These are phyloP conservation scores for Myotis planiceps DNA, from an alignment of 2,797 vertebrate species.

Conservation along the genomic window DNA sequence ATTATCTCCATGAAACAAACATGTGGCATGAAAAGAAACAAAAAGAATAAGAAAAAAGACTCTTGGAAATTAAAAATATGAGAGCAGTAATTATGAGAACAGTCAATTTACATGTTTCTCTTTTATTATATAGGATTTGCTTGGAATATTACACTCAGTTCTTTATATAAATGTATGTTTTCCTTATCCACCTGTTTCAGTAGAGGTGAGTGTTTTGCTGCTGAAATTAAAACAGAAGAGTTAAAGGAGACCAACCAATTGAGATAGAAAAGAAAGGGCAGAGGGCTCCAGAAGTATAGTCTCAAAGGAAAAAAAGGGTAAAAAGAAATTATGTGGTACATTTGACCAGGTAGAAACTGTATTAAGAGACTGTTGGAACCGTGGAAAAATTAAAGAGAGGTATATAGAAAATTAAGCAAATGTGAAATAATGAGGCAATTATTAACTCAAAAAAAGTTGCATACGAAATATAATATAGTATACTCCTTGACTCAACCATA, in stretches of 20 bases:
- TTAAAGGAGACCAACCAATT: neutral
- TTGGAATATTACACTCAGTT: too few species aligned
- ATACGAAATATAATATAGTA: neutral
- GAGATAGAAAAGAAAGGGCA: neutral
- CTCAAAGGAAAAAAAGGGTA: neutral
- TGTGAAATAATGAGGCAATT: constrained; percentile 19
- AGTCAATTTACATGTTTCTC: too few species aligned
- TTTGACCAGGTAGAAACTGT: constrained; percentile 5
- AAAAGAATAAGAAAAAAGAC: constrained; percentile 11
- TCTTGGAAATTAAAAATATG: constrained; percentile 30
- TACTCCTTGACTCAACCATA: neutral
- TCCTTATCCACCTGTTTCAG: too few species aligned
- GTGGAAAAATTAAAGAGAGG: constrained; percentile 14
- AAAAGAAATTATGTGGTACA: neutral
- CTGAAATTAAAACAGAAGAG: constrained; percentile 35
- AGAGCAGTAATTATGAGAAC: neutral
- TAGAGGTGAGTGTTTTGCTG: too few species aligned
- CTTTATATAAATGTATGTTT: too few species aligned
- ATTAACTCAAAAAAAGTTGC: neutral
- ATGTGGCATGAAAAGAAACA: neutral
- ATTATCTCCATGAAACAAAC: neutral
- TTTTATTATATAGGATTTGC: too few species aligned
- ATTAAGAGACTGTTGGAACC: neutral
- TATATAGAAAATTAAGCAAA: neutral
- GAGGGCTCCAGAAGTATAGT: neutral